These are phyloP conservation scores for Pampus argenteus DNA, from an alignment of 2,797 vertebrate species.

Conservation along the genomic window DNA sequence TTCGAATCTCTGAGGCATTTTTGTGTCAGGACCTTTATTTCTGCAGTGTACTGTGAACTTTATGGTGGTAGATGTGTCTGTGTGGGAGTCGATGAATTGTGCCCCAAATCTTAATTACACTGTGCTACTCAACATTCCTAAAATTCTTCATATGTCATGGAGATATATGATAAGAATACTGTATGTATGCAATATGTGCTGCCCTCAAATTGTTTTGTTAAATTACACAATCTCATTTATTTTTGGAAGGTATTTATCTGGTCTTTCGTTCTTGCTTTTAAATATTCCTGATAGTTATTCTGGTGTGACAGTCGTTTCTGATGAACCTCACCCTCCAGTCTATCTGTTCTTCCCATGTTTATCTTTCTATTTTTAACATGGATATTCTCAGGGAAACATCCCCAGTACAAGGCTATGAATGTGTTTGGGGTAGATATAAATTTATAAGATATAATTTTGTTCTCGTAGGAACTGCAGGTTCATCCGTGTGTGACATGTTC, in stretches of 20 bases:
- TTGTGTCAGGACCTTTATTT: constrained; percentile 15
- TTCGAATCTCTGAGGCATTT: not conserved
- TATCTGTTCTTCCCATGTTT: constrained; percentile 35
- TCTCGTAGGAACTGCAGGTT: constrained; percentile 8
- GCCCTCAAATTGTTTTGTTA: not conserved
- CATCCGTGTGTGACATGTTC: constrained; percentile 34
- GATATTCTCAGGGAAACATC: constrained; percentile 39
- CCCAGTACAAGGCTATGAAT: constrained; percentile 15
- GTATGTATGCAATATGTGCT: not conserved
- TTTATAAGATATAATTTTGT: constrained; percentile 16
- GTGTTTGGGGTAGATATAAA: constrained; percentile 10
- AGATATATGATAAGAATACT: not conserved
- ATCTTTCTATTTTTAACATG: constrained; percentile 42
- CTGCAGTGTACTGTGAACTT: too few relatives aligned
- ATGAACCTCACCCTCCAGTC: constrained; percentile 25
- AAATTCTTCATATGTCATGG: constrained; percentile 15
- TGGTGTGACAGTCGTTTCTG: not conserved
- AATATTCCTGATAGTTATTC: constrained; percentile 3
- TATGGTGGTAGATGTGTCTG: constrained; percentile 40
- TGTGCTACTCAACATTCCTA: constrained; percentile 27
- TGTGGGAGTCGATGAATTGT: constrained; percentile 34
- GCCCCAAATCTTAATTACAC: constrained; percentile 47
- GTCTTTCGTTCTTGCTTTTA: not conserved
- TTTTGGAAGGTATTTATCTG: not conserved
- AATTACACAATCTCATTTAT: not conserved